These are phyloP conservation scores for Nibea albiflora DNA, from an alignment of 2,113 vertebrate species.

Conservation along the genomic window DNA sequence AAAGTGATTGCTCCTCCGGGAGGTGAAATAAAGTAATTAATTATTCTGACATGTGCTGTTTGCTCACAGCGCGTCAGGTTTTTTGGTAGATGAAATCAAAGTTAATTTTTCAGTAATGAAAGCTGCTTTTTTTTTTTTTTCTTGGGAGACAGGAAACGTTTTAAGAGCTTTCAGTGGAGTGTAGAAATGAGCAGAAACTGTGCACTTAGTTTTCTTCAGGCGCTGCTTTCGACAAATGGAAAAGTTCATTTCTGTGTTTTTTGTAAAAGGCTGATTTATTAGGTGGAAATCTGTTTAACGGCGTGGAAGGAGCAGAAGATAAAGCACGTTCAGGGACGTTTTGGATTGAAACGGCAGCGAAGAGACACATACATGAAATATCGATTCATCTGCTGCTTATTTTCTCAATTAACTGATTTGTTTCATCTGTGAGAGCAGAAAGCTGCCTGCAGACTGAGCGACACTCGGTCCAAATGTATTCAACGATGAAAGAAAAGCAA, in stretches of 20 bases:
- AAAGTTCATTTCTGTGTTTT: no score
- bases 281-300: neutral
- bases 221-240: neutral
- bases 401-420: neutral
- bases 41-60: conserved; percentile 34
- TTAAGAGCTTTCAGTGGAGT: conserved; percentile 12
- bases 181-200: neutral
- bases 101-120: conserved; percentile 1
- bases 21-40: conserved; percentile 23
- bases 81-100: conserved; percentile 14
- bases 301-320: conserved; percentile 3
- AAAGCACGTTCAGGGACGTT: neutral
- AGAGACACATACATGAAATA: neutral
- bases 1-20: conserved; percentile 14
- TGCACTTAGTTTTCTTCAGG: neutral
- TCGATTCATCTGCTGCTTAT: neutral
- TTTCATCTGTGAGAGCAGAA: neutral
- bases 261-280: conserved; percentile 1
- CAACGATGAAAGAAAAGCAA: neutral
- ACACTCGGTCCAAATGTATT: neutral
- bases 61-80: neutral
- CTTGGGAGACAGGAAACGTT: neutral
- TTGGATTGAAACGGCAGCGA: neutral
- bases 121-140: neutral
- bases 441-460: neutral